Evolutionary conservation across 2,113 vertebrate genomes (phyloP), one percentile per base, ranked within the genome.

Genomic region (Gambusia affinis): DNA sequence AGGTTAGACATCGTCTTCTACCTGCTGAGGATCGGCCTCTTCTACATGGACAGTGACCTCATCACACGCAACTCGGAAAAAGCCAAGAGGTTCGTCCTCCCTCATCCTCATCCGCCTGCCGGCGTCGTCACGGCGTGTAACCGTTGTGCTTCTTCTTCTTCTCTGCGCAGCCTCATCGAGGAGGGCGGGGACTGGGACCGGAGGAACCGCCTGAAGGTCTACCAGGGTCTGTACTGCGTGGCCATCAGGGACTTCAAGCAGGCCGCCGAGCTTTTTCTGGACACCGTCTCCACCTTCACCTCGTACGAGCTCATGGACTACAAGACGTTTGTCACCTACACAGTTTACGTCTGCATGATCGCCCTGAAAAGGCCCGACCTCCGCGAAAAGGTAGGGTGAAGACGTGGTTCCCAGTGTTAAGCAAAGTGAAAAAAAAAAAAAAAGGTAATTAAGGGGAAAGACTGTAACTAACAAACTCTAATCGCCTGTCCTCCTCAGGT

Each of bases 231-330:
- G 31, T 99, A 99, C 83, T 99, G 97, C 12, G 97, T 99, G 79
- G 98, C 97, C 73, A 96, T 99, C 82, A 92, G 98, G 44, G 98
- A 99, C 85, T 99, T 99, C 93, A 99, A 97, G 83, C 97, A 98
- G 92, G 98, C 98, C 27, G 98, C 98, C 0, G 97, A 99, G 91
- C 97, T 99, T 62, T 99, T 99, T 89, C 95, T 99, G 1, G 98
- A 99, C 88, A 98, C 98, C 0, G 98, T 99, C 17, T 99, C 98
- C 1, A 99, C 97, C 0, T 99, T 99, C 81, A 99, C 98, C n/a
- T 99, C 98, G 30, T 99, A 99, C 2, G 98, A 99, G 89, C 96
- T 99, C 44, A 99, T 99, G 98, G 98, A 99, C 93, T 99, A 99
- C 93, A 98, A 98, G 92, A 99, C 98, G 0, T 99, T 99, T 70